A percentile compares a stretch with the other conserved stretches of the same genome.
phyloP scores from a whole-genome alignment of 1,140 invertebrate genomes.

The Mycetomoellerius zeteki region DNA sequence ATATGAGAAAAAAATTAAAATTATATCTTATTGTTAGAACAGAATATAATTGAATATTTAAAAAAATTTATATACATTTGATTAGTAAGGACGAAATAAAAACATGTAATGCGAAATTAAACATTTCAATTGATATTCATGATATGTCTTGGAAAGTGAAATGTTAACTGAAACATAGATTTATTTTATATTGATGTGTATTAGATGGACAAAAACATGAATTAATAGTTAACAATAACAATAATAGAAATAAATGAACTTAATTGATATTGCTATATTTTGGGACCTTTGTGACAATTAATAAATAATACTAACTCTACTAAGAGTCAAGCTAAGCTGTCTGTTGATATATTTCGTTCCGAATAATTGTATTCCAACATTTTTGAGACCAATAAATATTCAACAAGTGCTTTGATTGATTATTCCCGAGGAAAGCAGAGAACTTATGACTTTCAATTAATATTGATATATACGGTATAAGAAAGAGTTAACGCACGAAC shows the following conservation, averaged over 20 bases:
- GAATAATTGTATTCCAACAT: background rate
- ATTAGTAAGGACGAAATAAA: background rate
- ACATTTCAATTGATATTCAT: background rate
- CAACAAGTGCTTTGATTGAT: background rate
- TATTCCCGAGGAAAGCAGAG: background rate
- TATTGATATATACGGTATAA: background rate
- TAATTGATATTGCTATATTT: slow-evolving; percentile 8
- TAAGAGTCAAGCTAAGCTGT: background rate
- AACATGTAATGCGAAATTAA: background rate
- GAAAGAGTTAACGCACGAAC: background rate
- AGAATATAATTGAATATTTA: background rate
- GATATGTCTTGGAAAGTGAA: background rate
- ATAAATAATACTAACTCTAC: background rate
- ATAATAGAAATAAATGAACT: background rate
- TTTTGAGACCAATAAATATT: background rate
- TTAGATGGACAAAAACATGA: background rate
- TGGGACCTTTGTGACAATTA: background rate
- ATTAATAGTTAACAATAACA: background rate
- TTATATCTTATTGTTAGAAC: background rate
- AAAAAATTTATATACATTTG: background rate
- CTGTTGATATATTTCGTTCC: background rate
- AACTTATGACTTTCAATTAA: slow-evolving; percentile 20
- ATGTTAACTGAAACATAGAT: background rate
- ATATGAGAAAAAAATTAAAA: background rate
- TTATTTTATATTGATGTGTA: background rate